Base-by-base conservation (phyloP, 2,113 vertebrate species). In the Emydura subglobosa region DNA sequence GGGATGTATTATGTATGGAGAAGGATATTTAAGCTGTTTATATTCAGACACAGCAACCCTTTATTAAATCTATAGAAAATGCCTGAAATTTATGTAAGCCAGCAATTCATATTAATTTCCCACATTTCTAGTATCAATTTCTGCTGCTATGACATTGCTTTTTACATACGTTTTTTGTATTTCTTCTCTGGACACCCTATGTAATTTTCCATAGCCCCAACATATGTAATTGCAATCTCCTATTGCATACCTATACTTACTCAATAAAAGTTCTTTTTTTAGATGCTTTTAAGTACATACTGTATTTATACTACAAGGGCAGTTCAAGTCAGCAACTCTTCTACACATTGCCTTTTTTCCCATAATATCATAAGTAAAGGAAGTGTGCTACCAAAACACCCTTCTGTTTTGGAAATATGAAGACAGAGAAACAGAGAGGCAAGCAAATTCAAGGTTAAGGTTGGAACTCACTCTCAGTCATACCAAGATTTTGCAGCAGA, bases 1-100 rank as follows among this genome's bases (percentile, higher is more conserved):
- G 91, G 49, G 86, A 95, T 80, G 87, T 2, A 0, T 0, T 81
- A 91, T 51, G 72, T 34, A 59, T 29, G 83, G 85, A 86, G 61
- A 86, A 88, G 53, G 82, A 76, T 79, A 82, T 59, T 94, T 93
- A 84, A 93, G 50, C 86, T 92, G 92, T 83, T 96, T 91, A 83
- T 95, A 29, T 39, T 47, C 24, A 42, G 39, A 47, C 10, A 96
- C 24, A 39, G 34, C 65, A 94, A 89, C 50, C 54, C 27, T 89
- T 94, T 94, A 94, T 79, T 94, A 96, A 94, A 93, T 51, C 54
- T 54, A 95, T 81, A 42, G 27, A 95, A 96, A 97, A 95, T 24
- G 59, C 89, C 44, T 92, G 83, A 95, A 92, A 92, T 88, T 93
- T 95, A 51, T 91, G 10, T 85, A 91, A 95, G 82, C 65, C 93